Evolutionary conservation across 1,140 invertebrate species (phyloP).

Genomic region (Aphis craccivora): DNA sequence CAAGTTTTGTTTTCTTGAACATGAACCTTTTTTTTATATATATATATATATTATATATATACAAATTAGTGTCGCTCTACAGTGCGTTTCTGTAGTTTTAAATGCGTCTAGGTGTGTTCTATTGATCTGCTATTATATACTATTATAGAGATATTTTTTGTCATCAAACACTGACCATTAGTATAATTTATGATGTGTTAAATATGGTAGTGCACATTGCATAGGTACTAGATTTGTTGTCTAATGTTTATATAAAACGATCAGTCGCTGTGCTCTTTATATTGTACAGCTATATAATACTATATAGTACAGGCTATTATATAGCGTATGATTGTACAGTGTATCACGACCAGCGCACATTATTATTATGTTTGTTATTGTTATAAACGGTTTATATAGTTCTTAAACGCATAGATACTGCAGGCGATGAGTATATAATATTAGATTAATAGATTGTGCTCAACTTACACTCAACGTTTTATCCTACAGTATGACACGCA

Average conservation of each 20-base stretch:
- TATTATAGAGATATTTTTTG: not conserved
- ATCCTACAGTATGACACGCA: not conserved
- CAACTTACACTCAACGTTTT: not conserved
- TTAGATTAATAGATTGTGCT: not conserved
- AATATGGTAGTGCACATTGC: not conserved
- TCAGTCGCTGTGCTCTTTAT: not conserved
- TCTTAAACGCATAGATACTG: not conserved
- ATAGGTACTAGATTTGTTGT: not conserved
- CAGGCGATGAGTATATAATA: not conserved
- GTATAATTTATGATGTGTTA: not conserved
- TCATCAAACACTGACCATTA: not conserved
- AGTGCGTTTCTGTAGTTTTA: no score
- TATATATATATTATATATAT: no score
- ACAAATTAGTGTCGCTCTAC: no score
- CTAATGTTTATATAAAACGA: not conserved
- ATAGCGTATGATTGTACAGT: not conserved
- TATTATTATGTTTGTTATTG: not conserved
- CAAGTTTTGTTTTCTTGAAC: not conserved
- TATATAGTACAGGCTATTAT: not conserved
- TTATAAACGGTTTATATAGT: conserved; percentile 10
- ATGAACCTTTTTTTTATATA: not conserved
- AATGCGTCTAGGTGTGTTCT: no score
- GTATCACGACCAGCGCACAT: not conserved
- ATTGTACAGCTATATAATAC: not conserved
- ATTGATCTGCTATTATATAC: no score